phyloP scores from a whole-genome alignment of 2,113 vertebrate species.

The Oncorhynchus gorbuscha region DNA sequence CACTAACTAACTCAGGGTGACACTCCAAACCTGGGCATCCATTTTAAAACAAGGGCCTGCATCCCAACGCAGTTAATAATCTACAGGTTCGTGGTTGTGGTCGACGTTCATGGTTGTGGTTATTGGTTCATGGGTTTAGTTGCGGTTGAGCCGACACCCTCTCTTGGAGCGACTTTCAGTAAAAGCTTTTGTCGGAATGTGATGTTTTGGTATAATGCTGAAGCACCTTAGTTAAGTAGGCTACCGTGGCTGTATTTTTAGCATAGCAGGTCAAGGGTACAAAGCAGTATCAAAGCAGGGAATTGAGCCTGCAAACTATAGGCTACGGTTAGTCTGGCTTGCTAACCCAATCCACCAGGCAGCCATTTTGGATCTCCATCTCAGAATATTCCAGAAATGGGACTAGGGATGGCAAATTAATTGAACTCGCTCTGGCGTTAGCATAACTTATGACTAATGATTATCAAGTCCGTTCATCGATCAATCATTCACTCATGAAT shows the following conservation, averaged over 20 bases:
- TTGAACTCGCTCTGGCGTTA: conserved; percentile 42
- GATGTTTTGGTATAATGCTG: conserved; percentile 43
- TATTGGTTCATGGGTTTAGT: conserved; percentile 71
- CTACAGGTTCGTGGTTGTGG: conserved; percentile 55
- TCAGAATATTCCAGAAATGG: conserved; percentile 44
- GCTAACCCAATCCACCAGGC: conserved; percentile 52
- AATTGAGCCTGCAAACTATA: conserved; percentile 59
- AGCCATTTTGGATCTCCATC: conserved; percentile 48
- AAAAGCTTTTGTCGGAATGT: conserved; percentile 30
- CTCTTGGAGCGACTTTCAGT: conserved; percentile 35
- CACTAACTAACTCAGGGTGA: conserved; percentile 61
- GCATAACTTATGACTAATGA: conserved; percentile 21
- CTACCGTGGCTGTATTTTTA: conserved; percentile 63
- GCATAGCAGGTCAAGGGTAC: conserved; percentile 67
- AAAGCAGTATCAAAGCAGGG: conserved; percentile 66
- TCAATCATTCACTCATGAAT: conserved; percentile 48
- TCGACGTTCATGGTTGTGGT: conserved; percentile 38
- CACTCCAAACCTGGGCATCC: conserved; percentile 79
- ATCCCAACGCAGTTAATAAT: conserved; percentile 59
- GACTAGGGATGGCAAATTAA: conserved; percentile 44
- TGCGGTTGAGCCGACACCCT: conserved; percentile 40
- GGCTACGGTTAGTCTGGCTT: conserved; percentile 66
- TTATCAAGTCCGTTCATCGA: conserved; percentile 42
- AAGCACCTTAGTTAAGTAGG: conserved; percentile 68
- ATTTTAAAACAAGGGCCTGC: conserved; percentile 69